Evolutionary conservation across 2,888 invertebrate species (phyloP), one percentile per base, ranked within the genome.

Genomic region (Andrena chrysosceles): DNA sequence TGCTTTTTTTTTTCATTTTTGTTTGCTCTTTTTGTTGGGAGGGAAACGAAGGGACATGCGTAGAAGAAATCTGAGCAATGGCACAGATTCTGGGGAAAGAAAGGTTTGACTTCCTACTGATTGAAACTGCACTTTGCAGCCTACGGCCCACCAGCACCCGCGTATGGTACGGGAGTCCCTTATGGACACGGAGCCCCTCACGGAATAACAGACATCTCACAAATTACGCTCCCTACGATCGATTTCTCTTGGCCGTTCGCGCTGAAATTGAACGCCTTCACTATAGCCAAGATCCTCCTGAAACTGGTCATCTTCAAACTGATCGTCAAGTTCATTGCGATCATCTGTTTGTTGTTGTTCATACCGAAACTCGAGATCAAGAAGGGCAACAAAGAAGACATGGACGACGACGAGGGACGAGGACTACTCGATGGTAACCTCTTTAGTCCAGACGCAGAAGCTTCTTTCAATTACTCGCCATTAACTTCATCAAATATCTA

Each of bases 301-400:
- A 97, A 97, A 92, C 93, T 97, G 69, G 94, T 97, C 4, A 96
- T 97, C 87, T 97, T 97, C 93, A 97, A 97, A 94, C 96, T 97
- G 94, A 96, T 97, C 70, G 96, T 97, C 77, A 97, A 97, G 88
- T 97, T 97, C 94, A 96, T 97, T 59, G 97, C 96, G 0, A 95
- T 97, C 5, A 95, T 97, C 88, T 97, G 96, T 91, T 95, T 97
- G 91, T 93, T 97, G 87, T 94, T 97, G 70, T 97, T 97, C 91
- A 96, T 97, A 85, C 97, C 97, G 0, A 96, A 96, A 92, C 93
- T 97, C 29, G 95, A 96, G 77, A 89, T 92, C 3, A 91, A 90
- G 10, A 92, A 92, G 83, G 87, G 89, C 20, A 87, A 84, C 3
- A 95, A 95, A 87, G 95, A 95, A 88, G 94, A 93, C 63, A 92